These are phyloP conservation scores for Centruroides sculpturatus DNA, from an alignment of 1,140 invertebrate genomes.

Conservation along the genomic window DNA sequence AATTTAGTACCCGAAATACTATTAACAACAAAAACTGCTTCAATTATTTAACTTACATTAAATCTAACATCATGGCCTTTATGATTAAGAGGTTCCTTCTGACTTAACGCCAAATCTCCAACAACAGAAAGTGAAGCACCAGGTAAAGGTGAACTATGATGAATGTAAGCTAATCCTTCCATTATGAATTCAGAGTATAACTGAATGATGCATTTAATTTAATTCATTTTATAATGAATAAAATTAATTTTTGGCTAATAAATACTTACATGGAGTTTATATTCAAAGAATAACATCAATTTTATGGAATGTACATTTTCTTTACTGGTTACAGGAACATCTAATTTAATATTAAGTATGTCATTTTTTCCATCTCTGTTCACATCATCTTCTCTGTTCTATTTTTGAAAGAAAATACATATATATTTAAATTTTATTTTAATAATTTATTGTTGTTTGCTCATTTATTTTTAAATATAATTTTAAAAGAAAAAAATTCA, in stretches of 20 bases:
- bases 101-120: slow-evolving; percentile 2
- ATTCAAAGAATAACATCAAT: slow-evolving; percentile 10
- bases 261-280: slow-evolving; percentile 8
- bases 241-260: background rate
- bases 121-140: slow-evolving; percentile 2
- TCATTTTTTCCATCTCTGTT: slow-evolving; percentile 30
- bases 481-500: too few species aligned
- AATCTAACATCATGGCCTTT: slow-evolving; percentile 5
- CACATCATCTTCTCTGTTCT: slow-evolving; percentile 30
- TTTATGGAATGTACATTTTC: slow-evolving; percentile 17
- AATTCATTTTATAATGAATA: background rate
- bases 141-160: slow-evolving; percentile 1
- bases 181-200: slow-evolving; percentile 26
- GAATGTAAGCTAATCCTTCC: slow-evolving; percentile 19
- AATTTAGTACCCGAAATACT: too few species aligned
- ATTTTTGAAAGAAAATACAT: background rate
- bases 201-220: slow-evolving; percentile 19
- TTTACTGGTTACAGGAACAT: slow-evolving; percentile 25
- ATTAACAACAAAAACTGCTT: too few species aligned
- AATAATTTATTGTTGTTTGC: too few species aligned
- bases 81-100: slow-evolving; percentile 5
- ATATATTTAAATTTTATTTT: too few species aligned
- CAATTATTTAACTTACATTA: slow-evolving; percentile 5
- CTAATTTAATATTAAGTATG: slow-evolving; percentile 24
- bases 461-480: too few species aligned